Base-by-base conservation (phyloP, 2,797 vertebrate genomes). In the Microchirus variegatus region DNA sequence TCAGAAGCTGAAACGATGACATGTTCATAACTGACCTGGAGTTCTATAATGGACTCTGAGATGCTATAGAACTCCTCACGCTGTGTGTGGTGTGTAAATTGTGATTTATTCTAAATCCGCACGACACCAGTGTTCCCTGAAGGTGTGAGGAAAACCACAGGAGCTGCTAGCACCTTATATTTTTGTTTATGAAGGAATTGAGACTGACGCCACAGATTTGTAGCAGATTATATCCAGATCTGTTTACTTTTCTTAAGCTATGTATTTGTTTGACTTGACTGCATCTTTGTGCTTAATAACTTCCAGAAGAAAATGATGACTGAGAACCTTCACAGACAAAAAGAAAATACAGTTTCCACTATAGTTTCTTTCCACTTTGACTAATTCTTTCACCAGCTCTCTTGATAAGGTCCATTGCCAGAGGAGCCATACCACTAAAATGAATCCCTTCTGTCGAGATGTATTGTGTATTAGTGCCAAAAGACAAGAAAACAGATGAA, bases 41-140 rank as follows among this genome's bases (percentile, higher is more conserved):
- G 37, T 53, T 59, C 35, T 53, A 22, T 36, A 58, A 50, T 35
- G 48, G 43, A 60, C 17, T 61, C 17, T n/a, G 40, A 54, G 43
- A 61, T 43, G 31, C 66, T 63, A 54, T n/a, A n/a, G n/a, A n/a
- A n/a, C n/a, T n/a, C n/a, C n/a, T n/a, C 64, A 40, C 13, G 65
- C 11, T 22, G 19, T 2, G 6, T 4, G 56, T 72, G 60, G 42
- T 70, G 42, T 61, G 44, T 57, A 58, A 14, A 46, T 74, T 77
- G 67, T 31, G 18, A 47, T 60, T 63, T 18, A 12, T 63, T 57
- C 52, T 60, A 64, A 65, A 68, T 37, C 73, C 73, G 70, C 44
- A 83, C 77, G 61, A 69, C 53, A 78, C 80, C 55, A 73, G 41
- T 74, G 59, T 71, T 78, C 13, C 10, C 50, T 43, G 22, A 45